Base-by-base conservation (phyloP, 2,797 vertebrate genomes). In the Sebastes hubbsi region DNA sequence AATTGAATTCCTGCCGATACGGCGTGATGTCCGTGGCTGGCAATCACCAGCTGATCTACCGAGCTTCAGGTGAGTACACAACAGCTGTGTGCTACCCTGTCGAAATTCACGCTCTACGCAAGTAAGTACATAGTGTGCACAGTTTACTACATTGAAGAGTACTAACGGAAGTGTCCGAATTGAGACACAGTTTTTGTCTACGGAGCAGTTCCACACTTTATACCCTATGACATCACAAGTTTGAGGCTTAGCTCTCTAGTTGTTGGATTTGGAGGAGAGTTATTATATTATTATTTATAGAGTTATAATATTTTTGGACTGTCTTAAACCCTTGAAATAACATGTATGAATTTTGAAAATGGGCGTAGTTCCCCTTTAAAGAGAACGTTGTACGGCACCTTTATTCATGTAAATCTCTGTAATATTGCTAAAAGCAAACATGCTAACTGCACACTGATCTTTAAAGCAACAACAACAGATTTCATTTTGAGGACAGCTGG, bases 401-500 rank as follows among this genome's bases (percentile, higher is more conserved):
- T 49, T 24, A 77, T 20, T 38, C 8, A 14, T 62, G 55, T 30
- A 32, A 67, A 55, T 54, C 20, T 54, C 14, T 32, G 5, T 27
- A 22, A 56, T 29, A 42, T 8, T 52, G n/a, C 20, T 38, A 14
- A 86, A 59, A 72, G 5, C 24, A 42, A 79, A 72, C 20, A 52
- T 22, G 13, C 20, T n/a, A 22, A 58, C 46, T 38, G 22, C 46
- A 77, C 20, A 8, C 11, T 62, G 63, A 75, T 64, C 66, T 70
- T 49, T n/a, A 20, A 27, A 69, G 67, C 36, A 64, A 27, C 20
- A 72, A 13, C 25, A 10, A 68, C 12, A 52, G 13, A 54, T 59
- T 79, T 61, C 3, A 56, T 77, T 80, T 30, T 27, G 24, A 64
- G 60, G 42, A 59, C 63, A 72, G 29, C 67, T 73, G 63, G 14